These are phyloP conservation scores for Thaumatotibia leucotreta DNA, from an alignment of 1,140 invertebrate species.

Conservation along the genomic window DNA sequence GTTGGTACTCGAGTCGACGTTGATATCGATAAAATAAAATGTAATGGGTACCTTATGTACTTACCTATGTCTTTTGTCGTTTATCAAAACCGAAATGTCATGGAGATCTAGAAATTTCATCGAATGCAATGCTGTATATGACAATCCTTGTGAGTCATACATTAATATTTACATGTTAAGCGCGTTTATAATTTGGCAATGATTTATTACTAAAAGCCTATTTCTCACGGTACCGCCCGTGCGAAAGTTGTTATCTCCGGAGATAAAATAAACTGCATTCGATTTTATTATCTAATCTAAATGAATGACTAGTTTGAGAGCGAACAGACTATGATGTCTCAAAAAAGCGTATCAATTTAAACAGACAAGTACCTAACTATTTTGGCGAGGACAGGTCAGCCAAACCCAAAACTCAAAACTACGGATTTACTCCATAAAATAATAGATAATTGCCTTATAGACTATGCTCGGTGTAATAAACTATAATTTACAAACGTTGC, in stretches of 20 bases:
- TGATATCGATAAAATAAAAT: slow-evolving; percentile 13
- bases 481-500: too few species aligned
- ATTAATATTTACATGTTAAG: background rate
- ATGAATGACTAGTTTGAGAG: too few species aligned
- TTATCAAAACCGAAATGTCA: background rate
- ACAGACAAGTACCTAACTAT: too few species aligned
- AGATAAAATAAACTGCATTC: background rate
- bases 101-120: background rate
- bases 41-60: background rate
- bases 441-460: too few species aligned
- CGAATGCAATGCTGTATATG: background rate
- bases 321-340: too few species aligned
- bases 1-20: slow-evolving; percentile 44
- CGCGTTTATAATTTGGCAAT: background rate
- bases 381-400: too few species aligned
- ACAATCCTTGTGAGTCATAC: background rate
- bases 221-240: background rate
- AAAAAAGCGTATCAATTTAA: too few species aligned
- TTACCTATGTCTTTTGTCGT: background rate
- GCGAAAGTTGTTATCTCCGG: background rate
- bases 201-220: background rate
- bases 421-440: too few species aligned
- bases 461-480: too few species aligned
- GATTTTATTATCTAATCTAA: background rate
- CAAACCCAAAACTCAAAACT: too few species aligned